Base-by-base conservation (phyloP, 2,888 invertebrate genomes). In the Sphaeridia pumilis region DNA sequence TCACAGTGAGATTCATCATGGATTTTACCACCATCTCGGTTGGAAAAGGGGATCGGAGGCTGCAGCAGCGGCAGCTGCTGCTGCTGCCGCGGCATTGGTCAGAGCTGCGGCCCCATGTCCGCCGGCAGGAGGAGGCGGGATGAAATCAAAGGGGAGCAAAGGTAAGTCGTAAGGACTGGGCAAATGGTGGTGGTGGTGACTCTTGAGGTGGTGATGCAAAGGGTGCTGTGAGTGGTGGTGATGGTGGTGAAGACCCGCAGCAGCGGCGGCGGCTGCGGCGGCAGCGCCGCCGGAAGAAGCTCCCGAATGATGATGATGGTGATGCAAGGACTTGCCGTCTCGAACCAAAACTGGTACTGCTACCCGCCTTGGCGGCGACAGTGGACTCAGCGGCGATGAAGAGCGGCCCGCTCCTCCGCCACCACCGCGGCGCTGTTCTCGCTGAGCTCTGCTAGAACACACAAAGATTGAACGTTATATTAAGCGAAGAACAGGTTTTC, bases 271-370 rank as follows among this genome's bases (percentile, higher is more conserved):
- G n/a, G n/a, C n/a, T n/a, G 12, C 17, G 5, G 38, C 17, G n/a
- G n/a, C n/a, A n/a, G n/a, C n/a, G n/a, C n/a, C n/a, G n/a, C n/a
- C n/a, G n/a, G n/a, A n/a, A n/a, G n/a, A n/a, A n/a, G n/a, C n/a
- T n/a, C n/a, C n/a, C n/a, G n/a, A 36, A 17, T 38, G 38, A 14
- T 7, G 31, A 22, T 35, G 26, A 27, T 42, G 34, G 28, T 55
- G 55, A 31, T 58, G 61, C 67, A 93, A 94, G 0, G 93, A 90
- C 69, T 92, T 87, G 0, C 94, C 95, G 66, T 95, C 94, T 52
- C 90, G 80, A 3, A 95, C 93, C 48, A 95, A 72, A 0, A 95
- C 92, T 0, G 94, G 94, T 0, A 94, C 93, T 0, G 94, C 92
- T 0, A 94, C 93, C 21, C 93, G 78, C 26, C 93, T 74, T 0